Base-by-base conservation (phyloP, 2,888 invertebrate genomes). In the Crepidodera aurea region DNA sequence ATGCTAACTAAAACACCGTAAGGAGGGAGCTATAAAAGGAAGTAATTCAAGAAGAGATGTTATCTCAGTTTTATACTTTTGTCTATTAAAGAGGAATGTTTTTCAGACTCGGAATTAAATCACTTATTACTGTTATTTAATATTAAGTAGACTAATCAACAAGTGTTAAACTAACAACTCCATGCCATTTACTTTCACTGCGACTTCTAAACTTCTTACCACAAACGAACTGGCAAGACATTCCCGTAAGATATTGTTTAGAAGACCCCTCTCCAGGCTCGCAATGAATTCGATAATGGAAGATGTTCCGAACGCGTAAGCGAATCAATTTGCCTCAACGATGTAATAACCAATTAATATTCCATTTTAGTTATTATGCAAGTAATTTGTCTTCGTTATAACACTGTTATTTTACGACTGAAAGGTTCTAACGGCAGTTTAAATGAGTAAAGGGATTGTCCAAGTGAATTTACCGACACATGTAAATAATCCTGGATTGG, bases 311-410 rank as follows among this genome's bases (percentile, higher is more conserved):
- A 46, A 37, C 7, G 10, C 27, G 44, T 46, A 56, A 44, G 46
- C 44, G 56, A 56, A 56, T 46, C 37, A 56, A 56, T 46, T 56
- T 46, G 15, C 37, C 32, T 34, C 46, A 37, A 34, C 37, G 13
- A 34, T 19, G 34, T 56, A 56, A 56, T 56, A 46, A 37, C 46
- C 56, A 48, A 56, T 56, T 56, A 56, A 56, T 46, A 48, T 48
- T 56, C 46, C 19, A 37, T 56, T 56, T 48, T 34, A 37, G 25
- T 27, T 13, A n/a, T 56, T 46, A 37, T 56, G 37, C 12, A 22
- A 44, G 18, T 42, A 55, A 55, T 44, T 55, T 34, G 29, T 55
- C 44, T 16, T 13, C 54, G 8, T 13, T 12, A 29, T 34, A 44
- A 44, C 55, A 13, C 46, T 25, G 15, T 37, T 37, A 37, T 37